Base-by-base conservation (phyloP, 2,797 vertebrate genomes). In the Catamblyrhynchus diadema region DNA sequence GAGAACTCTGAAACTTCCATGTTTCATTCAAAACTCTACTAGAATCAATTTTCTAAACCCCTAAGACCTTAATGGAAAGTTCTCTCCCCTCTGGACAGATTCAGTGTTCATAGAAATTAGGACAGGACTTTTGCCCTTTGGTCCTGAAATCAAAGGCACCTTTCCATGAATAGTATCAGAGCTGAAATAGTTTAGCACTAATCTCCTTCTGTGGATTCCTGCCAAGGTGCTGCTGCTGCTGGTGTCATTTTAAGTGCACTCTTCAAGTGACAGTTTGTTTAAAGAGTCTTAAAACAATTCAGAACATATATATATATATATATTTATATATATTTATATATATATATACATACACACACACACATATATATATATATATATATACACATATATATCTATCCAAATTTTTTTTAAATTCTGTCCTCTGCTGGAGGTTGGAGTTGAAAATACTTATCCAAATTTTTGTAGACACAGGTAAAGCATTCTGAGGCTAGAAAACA, bases 271-370 rank as follows among this genome's bases (percentile, higher is more conserved):
- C 22, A 37, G 35, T 24, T 86, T 56, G n/a, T 66, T 85, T 75
- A 50, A 61, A 81, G 12, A 59, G 19, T 11, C 21, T 64, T 33
- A n/a, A 39, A 79, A 82, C 6, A 2, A 47, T 42, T 56, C 47
- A 47, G 10, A 18, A 7, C 9, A 60, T 19, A 39, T 7, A 39
- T 20, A 27, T 6, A 25, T 7, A 42, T 4, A 32, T 10, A 41
- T 10, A 3, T 4, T 12, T 6, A 24, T 12, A 33, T 16, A 33
- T 24, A 33, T 10, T 10, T 7, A 28, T 4, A 39, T 4, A 39
- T 6, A 18, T 1, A 30, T 5, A 41, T 2, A 35, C 12, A 35
- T 4, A 35, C 7, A 13, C 1, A 33, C 14, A 54, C 14, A 33
- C 6, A 54, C 2, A 54, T 4, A 53, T 20, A 51, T 32, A 51